phyloP scores from a whole-genome alignment of 2,113 vertebrate genomes.

The Dermatemys mawii region DNA sequence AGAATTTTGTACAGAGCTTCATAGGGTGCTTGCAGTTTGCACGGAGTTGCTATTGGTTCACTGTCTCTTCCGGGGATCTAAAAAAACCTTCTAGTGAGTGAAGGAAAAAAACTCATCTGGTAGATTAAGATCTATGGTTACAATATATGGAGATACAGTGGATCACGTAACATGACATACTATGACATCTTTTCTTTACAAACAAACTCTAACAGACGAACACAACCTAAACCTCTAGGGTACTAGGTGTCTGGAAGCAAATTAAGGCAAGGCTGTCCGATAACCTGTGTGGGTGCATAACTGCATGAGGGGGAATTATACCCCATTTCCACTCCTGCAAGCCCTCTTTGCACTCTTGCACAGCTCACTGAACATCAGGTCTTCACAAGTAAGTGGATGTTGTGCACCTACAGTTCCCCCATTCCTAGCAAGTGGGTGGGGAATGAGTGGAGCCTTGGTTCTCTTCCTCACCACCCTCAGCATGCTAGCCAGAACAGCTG shows the following conservation, averaged over 20 bases:
- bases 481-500: background rate
- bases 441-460: background rate
- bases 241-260: background rate
- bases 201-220: slow-evolving; percentile 24
- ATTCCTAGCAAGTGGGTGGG: background rate
- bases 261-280: background rate
- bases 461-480: background rate
- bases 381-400: background rate
- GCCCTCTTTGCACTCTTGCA: background rate
- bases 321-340: background rate
- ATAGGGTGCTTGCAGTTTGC: background rate
- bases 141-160: background rate
- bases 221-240: background rate
- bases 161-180: slow-evolving; percentile 13
- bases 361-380: background rate
- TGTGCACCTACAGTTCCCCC: background rate
- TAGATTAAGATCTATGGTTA: background rate
- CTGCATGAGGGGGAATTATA: background rate
- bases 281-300: background rate
- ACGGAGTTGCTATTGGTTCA: background rate
- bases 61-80: background rate
- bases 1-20: background rate
- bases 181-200: background rate
- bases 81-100: background rate
- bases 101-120: background rate